These are phyloP conservation scores for Albula goreensis DNA, from an alignment of 2,113 vertebrate species.

Conservation along the genomic window DNA sequence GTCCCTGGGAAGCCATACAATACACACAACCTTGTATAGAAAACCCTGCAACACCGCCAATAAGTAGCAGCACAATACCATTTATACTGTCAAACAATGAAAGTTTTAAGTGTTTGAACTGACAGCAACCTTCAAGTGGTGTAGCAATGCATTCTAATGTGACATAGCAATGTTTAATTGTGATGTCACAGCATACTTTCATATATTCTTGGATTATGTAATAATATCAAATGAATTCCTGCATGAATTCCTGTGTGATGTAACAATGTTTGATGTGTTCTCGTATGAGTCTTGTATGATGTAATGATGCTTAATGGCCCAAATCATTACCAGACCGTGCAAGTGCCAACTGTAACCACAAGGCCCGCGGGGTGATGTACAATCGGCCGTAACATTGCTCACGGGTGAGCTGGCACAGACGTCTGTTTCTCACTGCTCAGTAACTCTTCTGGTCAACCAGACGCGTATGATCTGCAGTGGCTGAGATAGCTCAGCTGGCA, in stretches of 20 bases:
- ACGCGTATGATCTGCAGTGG: no score
- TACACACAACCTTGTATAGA: background rate
- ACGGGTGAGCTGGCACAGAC: background rate
- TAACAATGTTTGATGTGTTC: background rate
- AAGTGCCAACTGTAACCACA: background rate
- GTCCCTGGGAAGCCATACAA: background rate
- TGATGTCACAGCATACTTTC: background rate
- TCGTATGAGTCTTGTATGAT: background rate
- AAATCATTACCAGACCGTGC: background rate
- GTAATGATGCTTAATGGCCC: background rate
- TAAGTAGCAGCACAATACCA: background rate
- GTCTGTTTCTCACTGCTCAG: no score
- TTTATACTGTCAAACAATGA: background rate
- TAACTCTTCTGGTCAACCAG: no score
- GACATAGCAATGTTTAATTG: background rate
- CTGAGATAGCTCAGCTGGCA: background rate
- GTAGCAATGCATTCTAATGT: background rate
- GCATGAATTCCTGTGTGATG: background rate
- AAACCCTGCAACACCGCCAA: no score
- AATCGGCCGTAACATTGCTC: background rate
- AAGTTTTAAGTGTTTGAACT: background rate
- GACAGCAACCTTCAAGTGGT: background rate
- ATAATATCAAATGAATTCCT: background rate
- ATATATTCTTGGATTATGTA: background rate
- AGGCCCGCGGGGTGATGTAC: background rate